These are phyloP conservation scores for Hoplostethus mediterraneus DNA, from an alignment of 2,797 vertebrate genomes.

Conservation along the genomic window DNA sequence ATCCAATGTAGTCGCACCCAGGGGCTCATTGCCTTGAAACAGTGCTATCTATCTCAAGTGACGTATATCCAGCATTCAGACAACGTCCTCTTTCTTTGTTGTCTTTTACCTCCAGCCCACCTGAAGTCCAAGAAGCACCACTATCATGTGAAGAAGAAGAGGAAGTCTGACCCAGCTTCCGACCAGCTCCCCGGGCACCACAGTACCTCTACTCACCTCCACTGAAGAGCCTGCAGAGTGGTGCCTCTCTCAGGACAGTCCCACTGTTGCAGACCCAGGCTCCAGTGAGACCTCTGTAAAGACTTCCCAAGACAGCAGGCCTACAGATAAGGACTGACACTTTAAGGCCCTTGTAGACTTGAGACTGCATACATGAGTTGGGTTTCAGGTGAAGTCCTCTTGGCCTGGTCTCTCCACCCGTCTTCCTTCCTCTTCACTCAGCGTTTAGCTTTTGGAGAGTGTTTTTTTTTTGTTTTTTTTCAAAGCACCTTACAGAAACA, in stretches of 20 bases:
- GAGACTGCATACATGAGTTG: background rate
- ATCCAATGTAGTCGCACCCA: too few species aligned
- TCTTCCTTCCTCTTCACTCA: background rate
- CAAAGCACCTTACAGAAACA: too few species aligned
- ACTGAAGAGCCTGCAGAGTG: constrained; percentile 40
- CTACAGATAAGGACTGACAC: constrained; percentile 48
- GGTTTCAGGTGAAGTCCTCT: background rate
- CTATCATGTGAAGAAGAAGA: constrained; percentile 89
- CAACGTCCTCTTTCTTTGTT: background rate
- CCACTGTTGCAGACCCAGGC: constrained; percentile 33
- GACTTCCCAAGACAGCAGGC: constrained; percentile 28
- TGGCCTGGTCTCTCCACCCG: background rate
- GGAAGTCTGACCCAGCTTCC: constrained; percentile 72
- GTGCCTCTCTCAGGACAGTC: constrained; percentile 31
- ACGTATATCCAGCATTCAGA: background rate
- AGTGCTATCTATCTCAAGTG: background rate
- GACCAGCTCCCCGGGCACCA: constrained; percentile 3
- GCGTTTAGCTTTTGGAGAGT: background rate
- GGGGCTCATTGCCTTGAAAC: too few species aligned
- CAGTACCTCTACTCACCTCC: constrained; percentile 5
- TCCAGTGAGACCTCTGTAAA: constrained; percentile 35
- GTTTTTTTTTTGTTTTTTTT: too few species aligned
- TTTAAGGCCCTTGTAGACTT: constrained; percentile 12
- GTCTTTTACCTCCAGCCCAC: constrained; percentile 85
- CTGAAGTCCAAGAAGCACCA: constrained; percentile 92